These are phyloP conservation scores for Galagoides demidoff DNA, from an alignment of 2,797 vertebrate genomes.

Conservation along the genomic window DNA sequence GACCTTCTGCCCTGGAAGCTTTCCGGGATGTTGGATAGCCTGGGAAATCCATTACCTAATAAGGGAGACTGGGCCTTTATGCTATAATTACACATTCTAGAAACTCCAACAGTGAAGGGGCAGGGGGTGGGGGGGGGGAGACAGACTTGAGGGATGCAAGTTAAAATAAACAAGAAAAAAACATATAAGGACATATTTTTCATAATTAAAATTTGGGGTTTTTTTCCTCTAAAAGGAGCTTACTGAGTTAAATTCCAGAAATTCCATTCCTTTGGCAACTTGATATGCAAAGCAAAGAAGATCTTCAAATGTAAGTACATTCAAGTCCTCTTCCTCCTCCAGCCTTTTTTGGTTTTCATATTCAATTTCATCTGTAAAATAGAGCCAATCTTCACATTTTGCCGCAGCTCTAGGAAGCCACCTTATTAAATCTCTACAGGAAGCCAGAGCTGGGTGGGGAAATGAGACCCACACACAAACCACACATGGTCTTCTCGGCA, in stretches of 20 bases:
- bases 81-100: neutral
- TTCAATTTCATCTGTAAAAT: conserved; percentile 83
- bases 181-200: neutral
- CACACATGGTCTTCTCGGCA: no score
- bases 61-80: neutral
- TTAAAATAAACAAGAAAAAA: conserved; percentile 23
- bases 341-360: conserved; percentile 80
- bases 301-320: conserved; percentile 95
- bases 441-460: neutral
- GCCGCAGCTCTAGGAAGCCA: neutral
- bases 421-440: neutral
- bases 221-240: conserved; percentile 70
- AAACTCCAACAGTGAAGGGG: neutral
- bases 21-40: neutral
- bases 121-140: neutral
- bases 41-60: neutral
- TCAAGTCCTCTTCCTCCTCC: conserved; percentile 89
- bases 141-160: neutral
- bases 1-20: neutral
- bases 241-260: conserved; percentile 96
- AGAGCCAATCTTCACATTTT: conserved; percentile 49
- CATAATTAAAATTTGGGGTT: neutral
- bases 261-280: conserved; percentile 99
- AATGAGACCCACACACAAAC: neutral
- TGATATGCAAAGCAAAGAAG: conserved; percentile 96